Evolutionary conservation across 2,113 vertebrate species (phyloP).

Genomic region (Hypocryptadius cinnamomeus): DNA sequence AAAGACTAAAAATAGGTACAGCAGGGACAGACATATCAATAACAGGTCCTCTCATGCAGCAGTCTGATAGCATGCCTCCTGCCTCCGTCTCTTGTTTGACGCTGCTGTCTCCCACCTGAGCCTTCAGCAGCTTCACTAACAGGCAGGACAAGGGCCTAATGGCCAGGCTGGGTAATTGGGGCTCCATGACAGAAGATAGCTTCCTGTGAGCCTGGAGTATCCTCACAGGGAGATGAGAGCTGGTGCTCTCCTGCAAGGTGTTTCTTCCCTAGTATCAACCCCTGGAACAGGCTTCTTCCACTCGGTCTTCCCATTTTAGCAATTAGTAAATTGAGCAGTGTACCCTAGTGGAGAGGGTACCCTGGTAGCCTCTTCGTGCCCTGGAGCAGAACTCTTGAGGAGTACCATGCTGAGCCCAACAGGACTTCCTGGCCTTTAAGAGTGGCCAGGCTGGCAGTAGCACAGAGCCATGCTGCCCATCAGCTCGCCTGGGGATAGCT

Average conservation of each 20-base stretch:
- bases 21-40: background rate
- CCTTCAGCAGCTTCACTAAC: background rate
- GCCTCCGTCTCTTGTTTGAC: background rate
- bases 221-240: background rate
- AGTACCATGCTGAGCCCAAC: background rate
- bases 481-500: background rate
- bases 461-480: background rate
- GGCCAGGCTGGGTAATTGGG: background rate
- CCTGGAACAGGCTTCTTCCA: background rate
- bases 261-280: background rate
- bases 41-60: background rate
- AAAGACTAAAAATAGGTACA: background rate
- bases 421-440: background rate
- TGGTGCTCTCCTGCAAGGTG: background rate
- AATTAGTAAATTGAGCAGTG: background rate
- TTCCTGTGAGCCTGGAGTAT: background rate
- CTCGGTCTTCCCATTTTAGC: background rate
- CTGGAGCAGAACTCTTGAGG: background rate
- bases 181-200: background rate
- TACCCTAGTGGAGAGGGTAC: background rate
- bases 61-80: background rate
- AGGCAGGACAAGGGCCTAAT: background rate
- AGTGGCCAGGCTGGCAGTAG: background rate
- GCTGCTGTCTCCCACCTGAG: background rate
- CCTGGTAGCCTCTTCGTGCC: background rate